These are phyloP conservation scores for Pseudococcus jackbeardsleyi DNA, from an alignment of 2,888 invertebrate genomes.

Conservation along the genomic window DNA sequence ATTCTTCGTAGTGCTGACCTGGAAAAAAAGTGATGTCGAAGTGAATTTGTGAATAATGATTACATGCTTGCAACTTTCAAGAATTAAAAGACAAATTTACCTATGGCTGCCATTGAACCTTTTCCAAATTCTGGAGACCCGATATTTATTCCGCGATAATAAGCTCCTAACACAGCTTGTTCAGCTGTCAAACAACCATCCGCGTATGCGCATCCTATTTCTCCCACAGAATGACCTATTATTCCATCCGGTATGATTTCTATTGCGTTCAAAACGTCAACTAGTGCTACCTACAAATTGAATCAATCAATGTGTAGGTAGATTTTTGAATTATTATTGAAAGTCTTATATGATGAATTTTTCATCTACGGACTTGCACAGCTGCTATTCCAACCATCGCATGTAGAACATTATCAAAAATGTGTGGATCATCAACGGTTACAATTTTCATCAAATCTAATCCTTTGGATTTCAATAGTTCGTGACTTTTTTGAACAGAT, in stretches of 20 bases:
- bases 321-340: too few species aligned
- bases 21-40: background rate
- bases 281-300: slow-evolving; percentile 74
- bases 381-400: slow-evolving; percentile 83
- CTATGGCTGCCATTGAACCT: slow-evolving; percentile 91
- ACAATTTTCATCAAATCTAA: slow-evolving; percentile 77
- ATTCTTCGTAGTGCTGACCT: background rate
- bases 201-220: slow-evolving; percentile 94
- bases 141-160: slow-evolving; percentile 80
- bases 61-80: too few species aligned
- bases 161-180: slow-evolving; percentile 87
- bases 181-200: slow-evolving; percentile 91
- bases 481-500: slow-evolving; percentile 79
- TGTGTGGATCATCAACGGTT: slow-evolving; percentile 75
- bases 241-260: slow-evolving; percentile 81
- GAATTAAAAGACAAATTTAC: too few species aligned
- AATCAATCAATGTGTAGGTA: too few species aligned
- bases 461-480: slow-evolving; percentile 76
- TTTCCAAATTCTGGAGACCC: slow-evolving; percentile 74
- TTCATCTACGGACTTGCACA: slow-evolving; percentile 70
- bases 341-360: background rate
- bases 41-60: too few species aligned
- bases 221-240: slow-evolving; percentile 94
- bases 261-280: slow-evolving; percentile 75
- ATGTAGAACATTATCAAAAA: slow-evolving; percentile 78